phyloP scores from a whole-genome alignment of 2,797 vertebrate species.

The Meriones psammophilus region DNA sequence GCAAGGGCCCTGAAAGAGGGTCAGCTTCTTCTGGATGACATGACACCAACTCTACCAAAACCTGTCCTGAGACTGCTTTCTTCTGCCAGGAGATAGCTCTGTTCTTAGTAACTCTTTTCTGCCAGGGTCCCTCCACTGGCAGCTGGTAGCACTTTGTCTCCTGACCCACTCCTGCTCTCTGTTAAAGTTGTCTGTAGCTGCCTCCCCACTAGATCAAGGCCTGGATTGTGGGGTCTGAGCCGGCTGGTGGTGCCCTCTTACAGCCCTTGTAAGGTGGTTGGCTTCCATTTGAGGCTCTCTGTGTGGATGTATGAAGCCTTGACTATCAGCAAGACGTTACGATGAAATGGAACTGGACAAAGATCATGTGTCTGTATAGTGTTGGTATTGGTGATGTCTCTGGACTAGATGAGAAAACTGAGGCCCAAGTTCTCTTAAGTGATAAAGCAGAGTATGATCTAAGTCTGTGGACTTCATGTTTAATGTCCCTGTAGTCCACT shows the following conservation, averaged over 20 bases:
- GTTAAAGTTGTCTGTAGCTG: fast-evolving
- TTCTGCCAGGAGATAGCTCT: neutral
- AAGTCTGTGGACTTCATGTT: fast-evolving
- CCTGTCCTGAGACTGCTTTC: neutral
- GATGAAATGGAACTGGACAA: neutral
- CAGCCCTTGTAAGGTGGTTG: neutral
- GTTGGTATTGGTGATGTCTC: fast-evolving
- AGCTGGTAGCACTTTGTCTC: fast-evolving
- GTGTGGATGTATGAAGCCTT: neutral
- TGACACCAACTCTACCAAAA: neutral
- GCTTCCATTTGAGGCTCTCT: neutral
- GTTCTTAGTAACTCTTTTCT: neutral
- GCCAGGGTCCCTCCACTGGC: neutral
- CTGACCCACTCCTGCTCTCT: no score
- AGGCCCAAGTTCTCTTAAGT: neutral
- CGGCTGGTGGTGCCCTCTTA: fast-evolving
- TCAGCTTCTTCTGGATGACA: no score
- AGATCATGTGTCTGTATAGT: fast-evolving
- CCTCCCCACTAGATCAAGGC: fast-evolving
- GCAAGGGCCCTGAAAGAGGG: no score
- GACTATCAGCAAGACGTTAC: fast-evolving
- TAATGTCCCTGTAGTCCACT: neutral
- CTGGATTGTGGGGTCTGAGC: neutral
- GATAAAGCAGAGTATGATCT: neutral
- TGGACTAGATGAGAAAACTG: neutral